Percentiles rank a stretch among this genome's conserved stretches.
Conservation (phyloP, 2,888 invertebrate species). For the Theretra japonica region DNA sequence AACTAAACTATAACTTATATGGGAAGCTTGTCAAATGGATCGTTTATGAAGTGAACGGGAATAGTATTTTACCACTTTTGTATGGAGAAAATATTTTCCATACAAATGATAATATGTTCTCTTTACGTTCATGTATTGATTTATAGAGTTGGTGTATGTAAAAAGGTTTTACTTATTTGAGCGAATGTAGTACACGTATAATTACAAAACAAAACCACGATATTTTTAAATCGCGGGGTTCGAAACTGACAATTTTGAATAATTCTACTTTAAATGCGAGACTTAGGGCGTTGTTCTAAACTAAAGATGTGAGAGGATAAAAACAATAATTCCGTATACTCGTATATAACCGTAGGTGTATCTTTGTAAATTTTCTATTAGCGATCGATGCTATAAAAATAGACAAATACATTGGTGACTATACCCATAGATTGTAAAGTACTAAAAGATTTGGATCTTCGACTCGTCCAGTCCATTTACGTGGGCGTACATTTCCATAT, state of each 20-base stretch:
- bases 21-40: constrained; percentile 17
- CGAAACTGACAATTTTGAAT: too few relatives aligned
- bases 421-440: not conserved
- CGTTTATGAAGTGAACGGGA: constrained; percentile 3
- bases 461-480: not conserved
- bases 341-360: too few relatives aligned
- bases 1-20: constrained; percentile 20
- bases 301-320: too few relatives aligned
- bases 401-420: too few relatives aligned
- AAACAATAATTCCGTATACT: too few relatives aligned
- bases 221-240: too few relatives aligned
- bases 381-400: too few relatives aligned
- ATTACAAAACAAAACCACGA: too few relatives aligned
- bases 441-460: constrained; percentile 5
- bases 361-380: too few relatives aligned
- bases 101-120: not conserved
- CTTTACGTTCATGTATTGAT: not conserved
- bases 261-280: too few relatives aligned
- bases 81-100: too few relatives aligned
- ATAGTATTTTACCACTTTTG: not conserved
- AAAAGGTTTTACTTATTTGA: not conserved
- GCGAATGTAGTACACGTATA: not conserved
- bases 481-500: constrained; percentile 19
- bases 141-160: not conserved
- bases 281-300: too few relatives aligned